Conservation (phyloP, 1,140 invertebrate species). For the Pseudomyrmex gracilis region DNA sequence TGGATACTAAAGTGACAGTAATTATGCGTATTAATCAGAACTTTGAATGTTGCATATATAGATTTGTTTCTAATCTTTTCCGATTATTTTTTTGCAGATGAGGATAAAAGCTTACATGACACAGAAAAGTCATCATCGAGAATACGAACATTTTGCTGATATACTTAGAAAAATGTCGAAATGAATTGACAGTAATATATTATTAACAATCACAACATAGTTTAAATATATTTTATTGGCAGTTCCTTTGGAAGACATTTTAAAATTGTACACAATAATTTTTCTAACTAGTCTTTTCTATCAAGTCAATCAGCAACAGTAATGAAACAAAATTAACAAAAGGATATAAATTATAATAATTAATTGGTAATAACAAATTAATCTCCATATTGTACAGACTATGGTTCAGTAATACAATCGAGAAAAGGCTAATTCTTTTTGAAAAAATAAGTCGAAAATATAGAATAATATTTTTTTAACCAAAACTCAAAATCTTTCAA, state of each 20-base stretch:
- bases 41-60: background rate
- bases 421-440: too few relatives aligned
- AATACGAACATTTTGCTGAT: conserved; percentile 78
- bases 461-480: too few relatives aligned
- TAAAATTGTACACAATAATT: conserved; percentile 48
- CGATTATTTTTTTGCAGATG: conserved; percentile 67
- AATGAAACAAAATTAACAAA: background rate
- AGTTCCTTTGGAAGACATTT: conserved; percentile 41
- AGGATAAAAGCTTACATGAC: conserved; percentile 78
- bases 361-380: conserved; percentile 1
- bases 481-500: too few relatives aligned
- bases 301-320: background rate
- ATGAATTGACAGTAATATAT: conserved; percentile 28
- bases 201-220: background rate
- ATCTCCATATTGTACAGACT: background rate
- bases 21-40: conserved; percentile 49
- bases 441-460: too few relatives aligned
- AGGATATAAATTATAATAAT: background rate
- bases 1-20: conserved; percentile 86
- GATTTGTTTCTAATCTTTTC: background rate
- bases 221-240: conserved; percentile 38
- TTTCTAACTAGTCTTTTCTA: background rate
- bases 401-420: too few relatives aligned
- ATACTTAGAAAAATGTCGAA: conserved; percentile 78
- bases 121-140: conserved; percentile 76